Conservation (phyloP, 35 echinoderm and acorn worm species). For the Diadema setosum region DNA sequence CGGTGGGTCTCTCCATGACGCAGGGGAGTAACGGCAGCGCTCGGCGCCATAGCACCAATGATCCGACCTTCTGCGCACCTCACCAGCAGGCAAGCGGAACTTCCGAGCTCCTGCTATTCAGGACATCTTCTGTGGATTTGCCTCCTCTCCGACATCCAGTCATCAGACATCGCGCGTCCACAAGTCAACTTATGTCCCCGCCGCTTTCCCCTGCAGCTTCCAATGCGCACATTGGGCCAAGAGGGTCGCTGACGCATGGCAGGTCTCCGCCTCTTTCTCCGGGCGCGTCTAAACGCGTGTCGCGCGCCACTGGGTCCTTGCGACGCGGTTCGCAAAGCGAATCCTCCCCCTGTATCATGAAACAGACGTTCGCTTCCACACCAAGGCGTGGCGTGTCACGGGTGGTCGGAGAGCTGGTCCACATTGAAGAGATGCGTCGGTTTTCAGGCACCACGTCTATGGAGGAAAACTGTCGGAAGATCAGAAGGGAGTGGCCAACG, state of each 20-base stretch:
- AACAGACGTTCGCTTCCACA: not conserved
- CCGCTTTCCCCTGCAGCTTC: not conserved
- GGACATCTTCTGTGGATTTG: not conserved
- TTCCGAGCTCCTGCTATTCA: not conserved
- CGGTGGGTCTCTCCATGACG: not conserved
- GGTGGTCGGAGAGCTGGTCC: not conserved
- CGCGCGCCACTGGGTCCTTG: not conserved
- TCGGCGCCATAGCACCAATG: not conserved
- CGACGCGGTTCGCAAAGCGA: not conserved
- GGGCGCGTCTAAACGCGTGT: no score
- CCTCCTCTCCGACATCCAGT: not conserved
- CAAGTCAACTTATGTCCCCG: not conserved
- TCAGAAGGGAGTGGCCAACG: not conserved
- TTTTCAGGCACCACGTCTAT: not conserved
- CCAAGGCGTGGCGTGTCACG: not conserved
- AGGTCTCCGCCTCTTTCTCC: not conserved
- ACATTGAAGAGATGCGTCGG: not conserved
- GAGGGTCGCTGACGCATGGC: no score
- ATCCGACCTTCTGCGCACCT: not conserved
- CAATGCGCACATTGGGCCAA: not conserved
- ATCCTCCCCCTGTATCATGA: not conserved
- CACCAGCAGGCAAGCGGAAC: not conserved
- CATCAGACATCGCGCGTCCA: not conserved
- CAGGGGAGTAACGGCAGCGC: not conserved
- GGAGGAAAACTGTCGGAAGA: not conserved